These are phyloP conservation scores for Fregetta grallaria DNA, from an alignment of 2,113 vertebrate genomes.

Conservation along the genomic window DNA sequence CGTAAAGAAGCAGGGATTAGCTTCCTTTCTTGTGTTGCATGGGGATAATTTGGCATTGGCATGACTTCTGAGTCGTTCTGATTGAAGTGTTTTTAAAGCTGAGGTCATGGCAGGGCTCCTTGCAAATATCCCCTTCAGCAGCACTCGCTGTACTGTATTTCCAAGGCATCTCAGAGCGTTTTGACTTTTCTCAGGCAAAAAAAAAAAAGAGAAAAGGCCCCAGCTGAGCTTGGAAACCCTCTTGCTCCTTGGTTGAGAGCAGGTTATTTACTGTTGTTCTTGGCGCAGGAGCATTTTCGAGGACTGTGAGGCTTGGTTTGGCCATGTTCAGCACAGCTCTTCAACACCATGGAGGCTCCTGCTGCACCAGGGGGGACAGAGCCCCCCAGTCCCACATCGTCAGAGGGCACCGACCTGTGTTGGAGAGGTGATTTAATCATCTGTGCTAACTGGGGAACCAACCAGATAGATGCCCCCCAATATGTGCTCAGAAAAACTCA, in stretches of 20 bases:
- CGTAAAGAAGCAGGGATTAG: constrained; percentile 4
- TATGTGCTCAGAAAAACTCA: neutral
- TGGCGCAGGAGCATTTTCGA: neutral
- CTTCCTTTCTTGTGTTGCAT: neutral
- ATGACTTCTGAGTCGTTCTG: neutral
- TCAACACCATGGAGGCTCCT: neutral
- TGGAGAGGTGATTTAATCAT: neutral
- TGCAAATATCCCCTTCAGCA: constrained; percentile 51
- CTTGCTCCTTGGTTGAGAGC: constrained; percentile 22
- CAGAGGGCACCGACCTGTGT: neutral
- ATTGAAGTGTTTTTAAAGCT: constrained; percentile 40
- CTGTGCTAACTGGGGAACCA: neutral
- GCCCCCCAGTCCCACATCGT: neutral
- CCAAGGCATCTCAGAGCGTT: constrained; percentile 3
- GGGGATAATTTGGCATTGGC: constrained; percentile 44
- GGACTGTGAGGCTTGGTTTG: neutral
- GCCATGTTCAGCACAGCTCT: neutral
- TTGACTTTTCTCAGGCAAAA: constrained; percentile 28
- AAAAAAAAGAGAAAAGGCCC: neutral
- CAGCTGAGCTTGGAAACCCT: constrained; percentile 57
- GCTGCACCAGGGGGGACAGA: neutral
- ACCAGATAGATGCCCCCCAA: no score
- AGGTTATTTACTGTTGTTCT: constrained; percentile 70
- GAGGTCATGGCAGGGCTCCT: constrained; percentile 50
- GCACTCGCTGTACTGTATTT: neutral